phyloP scores from a whole-genome alignment of 2,113 vertebrate species.

The Grammomys surdaster region DNA sequence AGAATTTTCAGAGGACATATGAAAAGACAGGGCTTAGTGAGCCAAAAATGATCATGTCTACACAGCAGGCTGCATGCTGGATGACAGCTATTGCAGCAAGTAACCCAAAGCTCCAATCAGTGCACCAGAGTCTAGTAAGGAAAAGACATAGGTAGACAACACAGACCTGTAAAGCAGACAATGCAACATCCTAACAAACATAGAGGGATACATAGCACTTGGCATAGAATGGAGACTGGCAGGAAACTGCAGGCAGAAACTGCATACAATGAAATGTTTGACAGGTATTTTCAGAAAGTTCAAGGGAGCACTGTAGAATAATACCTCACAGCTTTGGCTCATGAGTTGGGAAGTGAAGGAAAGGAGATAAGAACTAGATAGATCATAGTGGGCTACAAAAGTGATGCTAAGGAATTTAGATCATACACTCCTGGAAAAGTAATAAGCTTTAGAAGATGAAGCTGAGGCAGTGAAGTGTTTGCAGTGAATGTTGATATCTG shows the following conservation, averaged over 20 bases:
- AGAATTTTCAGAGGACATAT: fast-evolving
- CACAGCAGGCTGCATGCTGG: fast-evolving
- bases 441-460: not conserved
- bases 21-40: not conserved
- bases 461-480: not conserved
- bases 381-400: not conserved
- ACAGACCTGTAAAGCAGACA: not conserved
- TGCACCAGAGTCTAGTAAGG: not conserved
- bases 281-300: not conserved
- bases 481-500: not conserved
- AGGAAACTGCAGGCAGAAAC: not conserved
- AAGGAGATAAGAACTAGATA: not conserved
- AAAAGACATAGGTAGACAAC: not conserved
- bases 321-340: not conserved
- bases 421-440: not conserved
- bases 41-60: not conserved
- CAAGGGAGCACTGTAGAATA: not conserved
- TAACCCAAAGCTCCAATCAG: not conserved
- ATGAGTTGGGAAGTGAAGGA: not conserved
- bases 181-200: too few species aligned
- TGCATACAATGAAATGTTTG: not conserved
- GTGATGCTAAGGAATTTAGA: not conserved
- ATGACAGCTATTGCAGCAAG: too few species aligned
- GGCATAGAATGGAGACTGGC: fast-evolving
- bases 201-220: not conserved